Conservation (phyloP, 2,797 vertebrate genomes). For the Moxostoma hubbsi region DNA sequence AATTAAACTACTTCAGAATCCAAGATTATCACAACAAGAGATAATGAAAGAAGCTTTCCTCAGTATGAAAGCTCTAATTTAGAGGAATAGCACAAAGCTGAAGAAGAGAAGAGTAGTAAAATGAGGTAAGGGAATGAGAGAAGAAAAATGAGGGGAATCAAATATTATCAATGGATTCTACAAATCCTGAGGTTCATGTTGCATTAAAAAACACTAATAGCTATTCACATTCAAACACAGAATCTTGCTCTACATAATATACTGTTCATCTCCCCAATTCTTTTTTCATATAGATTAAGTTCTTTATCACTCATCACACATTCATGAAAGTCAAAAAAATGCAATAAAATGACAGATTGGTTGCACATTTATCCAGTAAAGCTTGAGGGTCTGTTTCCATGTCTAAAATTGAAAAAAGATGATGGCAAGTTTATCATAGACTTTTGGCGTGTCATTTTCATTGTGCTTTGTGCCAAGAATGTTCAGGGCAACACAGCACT, state of each 20-base stretch:
- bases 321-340: slow-evolving; percentile 16
- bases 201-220: not conserved
- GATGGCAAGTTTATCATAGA: slow-evolving; percentile 29
- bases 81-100: not conserved
- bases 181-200: not conserved
- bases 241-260: slow-evolving; percentile 18
- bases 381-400: slow-evolving; percentile 9
- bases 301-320: slow-evolving; percentile 27
- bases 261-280: slow-evolving; percentile 20
- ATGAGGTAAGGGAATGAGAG: not conserved
- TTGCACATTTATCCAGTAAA: slow-evolving; percentile 17
- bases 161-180: too few relatives aligned
- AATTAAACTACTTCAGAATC: not conserved
- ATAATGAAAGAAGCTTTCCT: not conserved
- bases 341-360: slow-evolving; percentile 29
- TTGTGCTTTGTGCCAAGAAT: not conserved
- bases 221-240: not conserved
- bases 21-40: not conserved
- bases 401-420: slow-evolving; percentile 27
- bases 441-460: not conserved
- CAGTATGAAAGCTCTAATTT: not conserved
- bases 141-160: too few relatives aligned
- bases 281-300: slow-evolving; percentile 29
- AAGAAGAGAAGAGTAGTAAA: not conserved
- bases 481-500: slow-evolving; percentile 6